phyloP scores from a whole-genome alignment of 2,113 vertebrate genomes.

The Hemiscyllium ocellatum region DNA sequence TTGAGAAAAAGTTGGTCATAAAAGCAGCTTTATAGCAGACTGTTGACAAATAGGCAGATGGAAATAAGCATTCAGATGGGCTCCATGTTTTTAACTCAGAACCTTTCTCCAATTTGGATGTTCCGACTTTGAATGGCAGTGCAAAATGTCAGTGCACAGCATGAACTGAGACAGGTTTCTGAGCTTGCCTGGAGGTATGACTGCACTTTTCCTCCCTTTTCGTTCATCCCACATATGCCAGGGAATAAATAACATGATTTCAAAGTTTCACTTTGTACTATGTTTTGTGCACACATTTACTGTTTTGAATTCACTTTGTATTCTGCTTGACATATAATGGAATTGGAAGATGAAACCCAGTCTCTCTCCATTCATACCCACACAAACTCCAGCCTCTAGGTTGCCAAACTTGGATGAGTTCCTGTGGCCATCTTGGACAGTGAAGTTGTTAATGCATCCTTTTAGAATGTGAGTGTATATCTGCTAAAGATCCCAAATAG shows the following conservation, averaged over 20 bases:
- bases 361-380: background rate
- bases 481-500: background rate
- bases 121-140: background rate
- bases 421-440: background rate
- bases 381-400: background rate
- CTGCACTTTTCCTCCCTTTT: background rate
- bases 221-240: background rate
- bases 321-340: background rate
- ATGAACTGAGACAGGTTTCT: background rate
- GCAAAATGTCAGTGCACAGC: background rate
- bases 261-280: background rate
- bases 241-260: background rate
- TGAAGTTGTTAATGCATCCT: background rate
- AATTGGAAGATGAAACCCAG: background rate
- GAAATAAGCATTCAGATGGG: background rate
- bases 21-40: background rate
- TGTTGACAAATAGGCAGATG: background rate
- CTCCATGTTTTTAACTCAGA: background rate
- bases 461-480: background rate
- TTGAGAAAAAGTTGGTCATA: background rate
- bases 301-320: background rate
- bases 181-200: background rate
- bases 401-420: slow-evolving; percentile 23
- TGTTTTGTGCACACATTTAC: background rate
- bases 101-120: background rate